Base-by-base conservation (phyloP, 2,113 vertebrate genomes). In the Chaetops frenatus region DNA sequence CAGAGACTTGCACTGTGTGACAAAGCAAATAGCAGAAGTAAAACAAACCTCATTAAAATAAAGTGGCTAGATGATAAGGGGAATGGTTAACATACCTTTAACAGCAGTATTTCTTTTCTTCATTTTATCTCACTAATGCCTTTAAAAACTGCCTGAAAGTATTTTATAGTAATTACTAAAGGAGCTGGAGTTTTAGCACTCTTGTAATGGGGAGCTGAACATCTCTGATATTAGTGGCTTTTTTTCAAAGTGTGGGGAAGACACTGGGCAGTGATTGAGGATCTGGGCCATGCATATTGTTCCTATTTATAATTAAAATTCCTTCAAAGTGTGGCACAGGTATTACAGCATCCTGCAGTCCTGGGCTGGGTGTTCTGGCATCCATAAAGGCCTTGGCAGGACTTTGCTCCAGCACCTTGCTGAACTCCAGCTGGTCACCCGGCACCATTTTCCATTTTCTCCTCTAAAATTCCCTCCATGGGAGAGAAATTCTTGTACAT, bases 41-140 rank as follows among this genome's bases (percentile, higher is more conserved):
- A 94, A 95, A 58, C 87, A 94, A 94, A 90, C 71, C 92, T 96
- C 93, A 94, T 93, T 92, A 94, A 96, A 97, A 88, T 92, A 88
- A 87, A 96, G 93, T 92, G 88, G 76, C 85, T 64, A 86, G 71
- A 47, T 81, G 93, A 96, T 86, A 90, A 92, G 82, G 94, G 1
- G 2, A 51, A 70, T 71, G 82, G 90, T 92, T 91, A 66, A 81
- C 85, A 62, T 81, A 60, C 79, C 85, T 96, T 95, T 56, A 88
- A 66, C 88, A 79, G 83, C 80, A 66, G 29, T 67, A n/a, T 58
- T 83, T 71, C 47, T 90, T 90, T 83, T 81, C 70, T 79, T 76
- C 27, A 0, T 91, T 94, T 94, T 86, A 62, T 91, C 79, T 92
- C 54, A 12, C 56, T 81, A 76, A 86, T 60, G 76, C 82, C 79